phyloP scores from a whole-genome alignment of 2,113 vertebrate genomes.

The Leuciscus idus region DNA sequence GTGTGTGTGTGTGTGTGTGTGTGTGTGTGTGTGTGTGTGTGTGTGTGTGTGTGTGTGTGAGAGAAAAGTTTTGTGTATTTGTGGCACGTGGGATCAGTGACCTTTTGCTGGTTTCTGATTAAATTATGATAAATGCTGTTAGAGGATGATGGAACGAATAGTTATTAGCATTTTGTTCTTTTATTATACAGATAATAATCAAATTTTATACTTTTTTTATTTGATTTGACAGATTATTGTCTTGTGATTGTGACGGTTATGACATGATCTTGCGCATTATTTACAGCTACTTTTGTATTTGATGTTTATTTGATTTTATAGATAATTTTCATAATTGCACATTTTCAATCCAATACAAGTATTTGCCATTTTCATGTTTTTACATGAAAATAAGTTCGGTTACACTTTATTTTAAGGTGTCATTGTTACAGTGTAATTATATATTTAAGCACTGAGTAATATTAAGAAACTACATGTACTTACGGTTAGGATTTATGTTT shows the following conservation, averaged over 20 bases:
- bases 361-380: too few species aligned
- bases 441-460: background rate
- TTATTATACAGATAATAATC: background rate
- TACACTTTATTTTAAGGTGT: too few species aligned
- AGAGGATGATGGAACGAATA: too few species aligned
- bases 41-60: too few species aligned
- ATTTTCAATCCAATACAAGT: background rate
- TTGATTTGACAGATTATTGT: background rate
- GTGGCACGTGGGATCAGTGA: constrained; percentile 32
- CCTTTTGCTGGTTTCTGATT: constrained; percentile 5
- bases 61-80: constrained; percentile 39
- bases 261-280: background rate
- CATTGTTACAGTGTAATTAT: background rate
- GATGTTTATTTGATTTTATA: background rate
- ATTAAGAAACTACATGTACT: too few species aligned
- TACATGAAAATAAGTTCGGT: background rate
- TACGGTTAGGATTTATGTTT: too few species aligned
- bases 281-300: background rate
- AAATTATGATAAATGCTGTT: background rate
- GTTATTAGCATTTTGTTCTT: background rate
- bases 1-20: too few species aligned
- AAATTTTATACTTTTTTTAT: too few species aligned
- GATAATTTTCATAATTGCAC: background rate
- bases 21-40: too few species aligned
- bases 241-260: background rate